Base-by-base conservation (phyloP, 2,888 invertebrate genomes). In the Thereva nobilitata region DNA sequence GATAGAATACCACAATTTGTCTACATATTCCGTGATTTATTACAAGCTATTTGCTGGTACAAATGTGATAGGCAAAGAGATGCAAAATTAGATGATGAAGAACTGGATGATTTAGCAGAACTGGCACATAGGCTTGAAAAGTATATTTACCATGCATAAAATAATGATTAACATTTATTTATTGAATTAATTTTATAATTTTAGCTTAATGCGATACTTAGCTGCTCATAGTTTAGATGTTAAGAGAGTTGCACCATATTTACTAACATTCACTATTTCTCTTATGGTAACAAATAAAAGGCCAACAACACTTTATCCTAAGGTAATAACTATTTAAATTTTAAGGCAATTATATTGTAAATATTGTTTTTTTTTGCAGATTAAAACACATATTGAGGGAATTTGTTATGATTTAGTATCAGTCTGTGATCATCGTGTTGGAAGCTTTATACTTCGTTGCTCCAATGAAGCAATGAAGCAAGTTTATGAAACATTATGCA, bases 231-330 rank as follows among this genome's bases (percentile, higher is more conserved):
- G 74, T 34, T 40, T 76, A 42, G 75, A 76, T 67, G 71, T 80
- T 6, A 80, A 80, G 68, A 74, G 79, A 69, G 75, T 80, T 5
- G 80, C 79, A 2, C 80, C 80, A 1, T 80, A 79, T 66, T 71
- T 79, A 12, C 71, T 80, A 12, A 76, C 76, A 4, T 79, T 76
- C 56, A 72, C 74, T 47, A 79, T 80, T 7, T 75, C 74, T 57
- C 72, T 79, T 37, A 80, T 80, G 77, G 79, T 80, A 5, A 71
- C 73, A 5, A 77, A 76, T 66, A 76, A 77, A 38, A 72, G 77
- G n/a, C 75, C 80, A 5, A 79, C 80, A 2, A 79, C 80, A 3
- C 69, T 80, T 37, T 80, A 77, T 68, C 76, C 79, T 9, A 77
- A 79, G 75, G 80, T 80, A n/a, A 49, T 40, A 66, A 68, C 37